Conservation (phyloP, 2,888 invertebrate genomes). For the Ellobium chinense region DNA sequence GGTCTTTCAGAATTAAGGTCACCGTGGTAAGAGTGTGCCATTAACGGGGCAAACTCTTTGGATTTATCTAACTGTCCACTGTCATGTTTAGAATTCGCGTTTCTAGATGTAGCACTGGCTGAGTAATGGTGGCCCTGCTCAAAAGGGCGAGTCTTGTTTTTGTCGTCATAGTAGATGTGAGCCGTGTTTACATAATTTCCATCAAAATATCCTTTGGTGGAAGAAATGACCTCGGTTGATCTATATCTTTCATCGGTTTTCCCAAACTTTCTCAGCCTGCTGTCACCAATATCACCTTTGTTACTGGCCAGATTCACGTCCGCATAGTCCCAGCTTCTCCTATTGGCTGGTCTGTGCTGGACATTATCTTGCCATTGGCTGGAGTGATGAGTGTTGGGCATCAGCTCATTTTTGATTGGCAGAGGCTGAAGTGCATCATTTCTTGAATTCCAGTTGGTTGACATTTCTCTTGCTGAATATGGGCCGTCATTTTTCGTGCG, state of each 20-base stretch:
- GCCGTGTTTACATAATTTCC: neutral
- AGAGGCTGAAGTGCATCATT: neutral
- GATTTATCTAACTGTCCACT: neutral
- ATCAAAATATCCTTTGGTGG: neutral
- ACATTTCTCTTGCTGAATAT: neutral
- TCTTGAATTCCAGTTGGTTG: neutral
- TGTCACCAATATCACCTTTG: neutral
- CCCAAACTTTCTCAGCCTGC: conserved; percentile 4
- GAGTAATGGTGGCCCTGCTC: neutral
- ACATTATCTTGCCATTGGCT: neutral
- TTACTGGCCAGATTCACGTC: neutral
- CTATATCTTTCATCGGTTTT: conserved; percentile 9
- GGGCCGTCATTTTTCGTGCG: neutral
- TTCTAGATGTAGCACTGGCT: neutral
- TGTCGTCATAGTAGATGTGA: neutral
- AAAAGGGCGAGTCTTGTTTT: neutral
- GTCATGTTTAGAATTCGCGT: neutral
- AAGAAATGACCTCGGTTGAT: conserved; percentile 26
- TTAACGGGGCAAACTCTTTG: neutral
- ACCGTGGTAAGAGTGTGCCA: conserved; percentile 5
- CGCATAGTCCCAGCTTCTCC: conserved; percentile 36
- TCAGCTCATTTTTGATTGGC: neutral
- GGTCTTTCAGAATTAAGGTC: neutral
- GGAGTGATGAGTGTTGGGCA: neutral
- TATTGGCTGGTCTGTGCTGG: neutral